Evolutionary conservation across 92 coral and sea anemone genomes (phyloP).

Genomic region (Phymanthus crucifer): DNA sequence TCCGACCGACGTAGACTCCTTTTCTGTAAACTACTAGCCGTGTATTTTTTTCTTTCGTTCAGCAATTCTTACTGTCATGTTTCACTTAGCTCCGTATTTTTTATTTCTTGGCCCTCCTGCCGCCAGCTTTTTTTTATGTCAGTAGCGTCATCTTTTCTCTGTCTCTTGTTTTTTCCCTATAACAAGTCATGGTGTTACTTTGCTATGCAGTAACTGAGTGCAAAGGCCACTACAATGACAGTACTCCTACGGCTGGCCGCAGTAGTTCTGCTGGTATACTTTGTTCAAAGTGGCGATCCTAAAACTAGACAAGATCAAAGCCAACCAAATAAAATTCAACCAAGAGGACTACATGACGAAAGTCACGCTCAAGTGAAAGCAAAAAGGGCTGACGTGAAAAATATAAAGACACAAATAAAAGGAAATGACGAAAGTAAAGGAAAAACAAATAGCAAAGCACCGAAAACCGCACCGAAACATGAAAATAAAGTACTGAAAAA

Average conservation of each 20-base stretch:
- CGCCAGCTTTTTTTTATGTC: no score
- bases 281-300: slow-evolving; percentile 28
- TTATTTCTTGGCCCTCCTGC: no score
- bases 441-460: not conserved
- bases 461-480: not conserved
- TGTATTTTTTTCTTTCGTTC: no score
- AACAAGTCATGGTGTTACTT: not conserved
- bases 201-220: not conserved
- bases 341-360: slow-evolving; percentile 12
- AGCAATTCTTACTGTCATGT: no score
- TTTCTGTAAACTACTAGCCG: no score
- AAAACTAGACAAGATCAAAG: slow-evolving; percentile 19
- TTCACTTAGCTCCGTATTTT: no score
- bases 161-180: not conserved
- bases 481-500: not conserved
- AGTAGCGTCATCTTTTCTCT: no score
- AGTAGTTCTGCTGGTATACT: slow-evolving; percentile 10
- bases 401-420: not conserved
- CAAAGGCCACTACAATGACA: not conserved
- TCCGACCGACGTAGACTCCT: no score
- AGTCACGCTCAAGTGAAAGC: not conserved
- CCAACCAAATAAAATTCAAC: slow-evolving; percentile 2
- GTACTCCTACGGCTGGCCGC: slow-evolving; percentile 10
- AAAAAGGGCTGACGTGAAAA: not conserved
- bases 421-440: not conserved